phyloP scores from a whole-genome alignment of 2,113 vertebrate species.

The Gallinago undulata region DNA sequence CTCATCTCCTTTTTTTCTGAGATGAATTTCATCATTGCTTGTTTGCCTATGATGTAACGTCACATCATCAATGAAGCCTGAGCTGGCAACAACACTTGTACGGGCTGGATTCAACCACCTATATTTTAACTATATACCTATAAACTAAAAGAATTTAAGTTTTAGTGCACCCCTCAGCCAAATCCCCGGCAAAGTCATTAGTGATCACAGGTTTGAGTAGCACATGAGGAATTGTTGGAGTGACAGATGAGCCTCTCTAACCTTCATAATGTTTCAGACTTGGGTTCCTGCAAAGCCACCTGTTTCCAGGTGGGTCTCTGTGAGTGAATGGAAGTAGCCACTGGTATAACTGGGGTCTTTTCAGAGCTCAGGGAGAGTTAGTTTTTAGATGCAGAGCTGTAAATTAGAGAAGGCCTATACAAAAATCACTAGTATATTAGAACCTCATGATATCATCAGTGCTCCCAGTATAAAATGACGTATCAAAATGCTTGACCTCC shows the following conservation, averaged over 20 bases:
- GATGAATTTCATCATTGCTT: background rate
- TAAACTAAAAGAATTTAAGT: background rate
- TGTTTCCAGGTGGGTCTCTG: background rate
- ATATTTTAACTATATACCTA: background rate
- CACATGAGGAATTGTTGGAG: background rate
- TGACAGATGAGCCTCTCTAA: background rate
- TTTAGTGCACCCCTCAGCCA: background rate
- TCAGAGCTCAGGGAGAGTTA: background rate
- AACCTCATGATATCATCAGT: background rate
- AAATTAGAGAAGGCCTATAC: background rate
- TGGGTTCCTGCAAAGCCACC: background rate
- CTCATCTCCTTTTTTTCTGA: background rate
- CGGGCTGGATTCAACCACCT: background rate
- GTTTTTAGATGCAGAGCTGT: background rate
- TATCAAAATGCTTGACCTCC: background rate
- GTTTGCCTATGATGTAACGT: background rate
- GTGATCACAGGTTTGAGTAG: background rate
- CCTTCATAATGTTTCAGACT: background rate
- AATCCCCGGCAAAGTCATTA: background rate
- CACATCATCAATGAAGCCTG: background rate
- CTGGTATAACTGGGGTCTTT: background rate
- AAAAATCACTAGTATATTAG: background rate
- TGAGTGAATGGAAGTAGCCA: no score
- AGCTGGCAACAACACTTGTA: background rate
- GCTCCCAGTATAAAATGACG: background rate